Conservation (phyloP, 2,113 vertebrate species). For the Gavialis gangeticus region DNA sequence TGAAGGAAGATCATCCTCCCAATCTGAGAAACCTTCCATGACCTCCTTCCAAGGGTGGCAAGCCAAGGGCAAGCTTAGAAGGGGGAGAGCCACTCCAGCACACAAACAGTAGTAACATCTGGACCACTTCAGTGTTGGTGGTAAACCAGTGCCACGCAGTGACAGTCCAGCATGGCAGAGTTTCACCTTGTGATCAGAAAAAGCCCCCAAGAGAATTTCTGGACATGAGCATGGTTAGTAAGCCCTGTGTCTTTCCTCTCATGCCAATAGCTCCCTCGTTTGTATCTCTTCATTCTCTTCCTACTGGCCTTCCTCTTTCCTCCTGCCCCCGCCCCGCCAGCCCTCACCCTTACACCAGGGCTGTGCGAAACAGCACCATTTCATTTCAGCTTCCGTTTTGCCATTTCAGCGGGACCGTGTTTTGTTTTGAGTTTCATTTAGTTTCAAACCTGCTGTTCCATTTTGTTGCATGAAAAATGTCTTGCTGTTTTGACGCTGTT, state of each 20-base stretch:
- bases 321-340: too few species aligned
- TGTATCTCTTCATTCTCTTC: not conserved
- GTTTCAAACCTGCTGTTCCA: too few species aligned
- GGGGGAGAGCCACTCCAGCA: accelerated
- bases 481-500: too few species aligned
- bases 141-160: not conserved
- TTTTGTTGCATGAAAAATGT: too few species aligned
- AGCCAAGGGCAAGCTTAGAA: not conserved
- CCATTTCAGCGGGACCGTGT: too few species aligned
- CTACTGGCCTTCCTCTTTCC: not conserved
- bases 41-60: constrained; percentile 1
- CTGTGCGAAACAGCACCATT: too few species aligned
- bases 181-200: not conserved
- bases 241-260: not conserved
- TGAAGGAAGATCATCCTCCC: not conserved
- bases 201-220: not conserved
- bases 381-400: too few species aligned
- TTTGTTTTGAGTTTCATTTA: too few species aligned
- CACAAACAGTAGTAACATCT: not conserved
- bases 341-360: too few species aligned
- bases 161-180: not conserved
- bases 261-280: not conserved
- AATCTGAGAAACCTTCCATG: accelerated
- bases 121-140: not conserved
- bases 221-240: not conserved